These are phyloP conservation scores for Anas flavirostris DNA, from an alignment of 2,797 vertebrate species.

Conservation along the genomic window DNA sequence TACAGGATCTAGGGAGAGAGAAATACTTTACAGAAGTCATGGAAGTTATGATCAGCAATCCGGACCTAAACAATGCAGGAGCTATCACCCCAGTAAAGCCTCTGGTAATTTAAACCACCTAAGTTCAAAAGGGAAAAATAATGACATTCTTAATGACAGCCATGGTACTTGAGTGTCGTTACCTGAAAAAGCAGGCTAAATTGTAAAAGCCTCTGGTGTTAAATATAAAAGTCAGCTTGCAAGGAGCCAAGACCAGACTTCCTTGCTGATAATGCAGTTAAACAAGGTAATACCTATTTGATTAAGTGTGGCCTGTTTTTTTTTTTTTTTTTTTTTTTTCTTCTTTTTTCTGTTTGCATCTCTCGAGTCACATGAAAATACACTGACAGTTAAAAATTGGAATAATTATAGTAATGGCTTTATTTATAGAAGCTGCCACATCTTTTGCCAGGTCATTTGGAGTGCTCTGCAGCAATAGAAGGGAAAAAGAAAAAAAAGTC, in stretches of 20 bases:
- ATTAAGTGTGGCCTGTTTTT: not conserved
- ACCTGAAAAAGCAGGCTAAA: not conserved
- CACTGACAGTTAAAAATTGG: not conserved
- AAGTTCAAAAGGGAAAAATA: not conserved
- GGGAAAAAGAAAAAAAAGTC: not conserved
- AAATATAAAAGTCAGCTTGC: slow-evolving; percentile 25
- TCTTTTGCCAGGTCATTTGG: slow-evolving; percentile 25
- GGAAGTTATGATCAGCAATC: rapidly evolving
- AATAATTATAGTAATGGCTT: not conserved
- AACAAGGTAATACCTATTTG: slow-evolving; percentile 32
- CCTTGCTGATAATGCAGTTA: slow-evolving; percentile 11
- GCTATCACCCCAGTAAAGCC: not conserved
- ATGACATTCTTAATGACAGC: not conserved
- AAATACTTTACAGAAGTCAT: not conserved
- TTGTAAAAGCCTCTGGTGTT: not conserved
- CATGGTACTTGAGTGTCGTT: not conserved
- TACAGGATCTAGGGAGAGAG: not conserved
- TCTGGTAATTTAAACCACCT: not conserved
- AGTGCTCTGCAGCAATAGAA: not conserved
- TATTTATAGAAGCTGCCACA: slow-evolving; percentile 26
- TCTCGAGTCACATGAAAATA: slow-evolving; percentile 1
- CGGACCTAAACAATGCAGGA: not conserved
- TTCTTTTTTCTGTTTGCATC: not conserved
- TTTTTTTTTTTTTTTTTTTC: not conserved
- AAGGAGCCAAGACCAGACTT: slow-evolving; percentile 11